Evolutionary conservation across 2,113 vertebrate species (phyloP), one percentile per base, ranked within the genome.

Genomic region (Seriola quinqueradiata): DNA sequence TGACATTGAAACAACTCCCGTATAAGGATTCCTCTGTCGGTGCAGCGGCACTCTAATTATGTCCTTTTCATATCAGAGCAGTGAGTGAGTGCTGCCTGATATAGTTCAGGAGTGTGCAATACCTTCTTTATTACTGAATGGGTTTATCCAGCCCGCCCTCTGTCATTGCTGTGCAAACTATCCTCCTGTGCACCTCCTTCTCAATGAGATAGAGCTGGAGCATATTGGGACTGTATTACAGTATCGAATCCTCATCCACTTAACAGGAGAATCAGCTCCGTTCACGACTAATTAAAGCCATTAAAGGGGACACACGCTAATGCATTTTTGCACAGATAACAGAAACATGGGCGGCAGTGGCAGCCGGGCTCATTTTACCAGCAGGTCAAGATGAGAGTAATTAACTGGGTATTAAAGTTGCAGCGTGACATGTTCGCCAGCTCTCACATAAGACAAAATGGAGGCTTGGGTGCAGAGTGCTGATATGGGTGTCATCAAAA

Each of bases 211-310:
- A 72, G 84, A 87, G 76, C 69, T 21, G 36, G 70, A 83, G 78
- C 82, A 75, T 75, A 82, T 80, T 70, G 74, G 70, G 89, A 77
- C 81, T 78, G 71, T 83, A 86, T 92, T 90, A 92, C 82, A 70
- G 65, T 85, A 92, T 93, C 76, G 75, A 91, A 88, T 87, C 85
- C 69, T 81, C 67, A 68, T 89, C 91, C 90, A 89, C 80, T 94
- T 92, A 91, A 84, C 86, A 50, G 81, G 81, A 75, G 88, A 88
- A 93, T 92, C 85, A 85, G 85, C 87, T 90, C 74, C 68, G 69
- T 94, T 93, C 91, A 90, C 85, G 63, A 91, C 87, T 93, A 94
- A 94, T 94, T 95, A 95, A 94, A 92, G 87, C 87, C 81, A 86
- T 93, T 93, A 92, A 88, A 88, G 64, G 85, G 83, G 87, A 59